Conservation (phyloP, 2,113 vertebrate species). For the Callopanchax toddi region DNA sequence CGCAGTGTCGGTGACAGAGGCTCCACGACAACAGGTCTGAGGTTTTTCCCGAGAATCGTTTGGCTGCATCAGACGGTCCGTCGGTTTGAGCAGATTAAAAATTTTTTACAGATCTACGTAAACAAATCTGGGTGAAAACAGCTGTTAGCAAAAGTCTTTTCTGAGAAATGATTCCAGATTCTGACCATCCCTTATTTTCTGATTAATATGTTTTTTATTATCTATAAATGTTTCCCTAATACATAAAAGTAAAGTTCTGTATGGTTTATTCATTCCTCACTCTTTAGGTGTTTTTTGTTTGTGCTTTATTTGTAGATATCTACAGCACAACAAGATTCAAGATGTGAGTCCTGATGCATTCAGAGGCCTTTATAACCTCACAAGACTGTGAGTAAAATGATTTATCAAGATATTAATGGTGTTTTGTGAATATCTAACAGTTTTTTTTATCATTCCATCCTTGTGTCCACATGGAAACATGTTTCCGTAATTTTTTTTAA, state of each 20-base stretch:
- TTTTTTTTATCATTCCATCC: too few relatives aligned
- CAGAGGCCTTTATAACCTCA: constrained; percentile 88
- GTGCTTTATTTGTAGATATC: constrained; percentile 79
- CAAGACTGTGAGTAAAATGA: constrained; percentile 87
- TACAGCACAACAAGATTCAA: constrained; percentile 90
- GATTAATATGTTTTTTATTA: too few relatives aligned
- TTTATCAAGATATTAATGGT: neutral
- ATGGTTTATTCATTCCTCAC: neutral
- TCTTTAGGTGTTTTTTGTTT: neutral
- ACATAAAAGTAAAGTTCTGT: too few relatives aligned
- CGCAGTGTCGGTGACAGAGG: constrained; percentile 7
- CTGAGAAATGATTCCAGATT: neutral
- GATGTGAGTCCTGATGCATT: constrained; percentile 86
- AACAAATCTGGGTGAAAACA: constrained; percentile 8
- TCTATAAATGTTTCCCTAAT: too few relatives aligned
- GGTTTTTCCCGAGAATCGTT: constrained; percentile 11
- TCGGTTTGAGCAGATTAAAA: constrained; percentile 1
- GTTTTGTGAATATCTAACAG: too few relatives aligned
- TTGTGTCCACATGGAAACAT: too few relatives aligned
- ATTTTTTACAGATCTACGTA: neutral
- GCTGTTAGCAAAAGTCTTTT: neutral
- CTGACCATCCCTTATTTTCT: too few relatives aligned
- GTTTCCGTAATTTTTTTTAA: too few relatives aligned
- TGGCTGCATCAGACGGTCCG: constrained; percentile 6
- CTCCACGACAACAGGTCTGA: neutral